Percentiles rank a stretch among this genome's conserved stretches.
Evolutionary conservation across 2,797 vertebrate species (phyloP).

Genomic region (Danio tinwini): DNA sequence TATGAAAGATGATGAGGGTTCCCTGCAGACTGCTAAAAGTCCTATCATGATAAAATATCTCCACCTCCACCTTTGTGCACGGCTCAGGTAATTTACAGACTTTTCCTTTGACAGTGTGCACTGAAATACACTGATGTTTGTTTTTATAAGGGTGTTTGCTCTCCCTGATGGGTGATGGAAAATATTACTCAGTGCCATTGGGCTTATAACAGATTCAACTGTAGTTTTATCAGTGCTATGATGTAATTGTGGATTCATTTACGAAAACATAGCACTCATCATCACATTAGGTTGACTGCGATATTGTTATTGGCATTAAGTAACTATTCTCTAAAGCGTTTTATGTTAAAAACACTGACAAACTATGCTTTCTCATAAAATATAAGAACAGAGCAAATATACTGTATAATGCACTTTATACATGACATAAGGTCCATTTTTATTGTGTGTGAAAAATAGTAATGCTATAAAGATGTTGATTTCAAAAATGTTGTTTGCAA

Average conservation of each 20-base stretch:
- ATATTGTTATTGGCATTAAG: not conserved
- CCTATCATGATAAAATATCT: constrained; percentile 77
- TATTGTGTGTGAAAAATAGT: not conserved
- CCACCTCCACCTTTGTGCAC: constrained; percentile 63
- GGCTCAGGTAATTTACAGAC: constrained; percentile 65
- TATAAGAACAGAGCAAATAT: not conserved
- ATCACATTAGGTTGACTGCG: not conserved
- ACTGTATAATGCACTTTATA: not conserved
- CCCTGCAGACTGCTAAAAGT: constrained; percentile 76
- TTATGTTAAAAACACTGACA: too few relatives aligned
- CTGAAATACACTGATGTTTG: constrained; percentile 28
- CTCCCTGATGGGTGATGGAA: constrained; percentile 17
- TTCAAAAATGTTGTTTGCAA: not conserved
- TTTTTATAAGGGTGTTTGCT: constrained; percentile 39
- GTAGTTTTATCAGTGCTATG: constrained; percentile 4
- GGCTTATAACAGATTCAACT: not conserved
- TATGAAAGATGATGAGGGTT: constrained; percentile 80
- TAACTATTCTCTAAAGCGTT: not conserved
- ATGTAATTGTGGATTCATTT: constrained; percentile 10
- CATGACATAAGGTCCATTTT: not conserved
- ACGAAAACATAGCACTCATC: not conserved
- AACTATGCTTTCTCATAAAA: not conserved
- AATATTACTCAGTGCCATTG: constrained; percentile 13
- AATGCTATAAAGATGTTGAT: not conserved
- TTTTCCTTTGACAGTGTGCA: constrained; percentile 23